Base-by-base conservation (phyloP, 2,888 invertebrate genomes). In the Hipparchia semele region DNA sequence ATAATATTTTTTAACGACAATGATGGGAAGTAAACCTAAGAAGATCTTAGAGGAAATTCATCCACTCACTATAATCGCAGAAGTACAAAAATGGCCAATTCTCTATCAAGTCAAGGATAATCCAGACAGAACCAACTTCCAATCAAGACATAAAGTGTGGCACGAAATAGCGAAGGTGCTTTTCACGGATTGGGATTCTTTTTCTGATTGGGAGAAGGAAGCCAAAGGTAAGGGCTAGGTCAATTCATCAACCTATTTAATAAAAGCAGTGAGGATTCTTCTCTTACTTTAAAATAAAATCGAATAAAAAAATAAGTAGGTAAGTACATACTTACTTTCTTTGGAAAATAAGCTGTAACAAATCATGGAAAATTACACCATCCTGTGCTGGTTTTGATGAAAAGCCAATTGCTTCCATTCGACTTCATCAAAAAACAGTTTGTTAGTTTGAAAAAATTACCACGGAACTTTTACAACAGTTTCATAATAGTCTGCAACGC, bases 1-100 rank as follows among this genome's bases (percentile, higher is more conserved):
- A 58, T 9, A 23, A 45, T 56, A 56, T 10, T 39, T 39, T 39
- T 39, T 39, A 39, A 39, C 39, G 39, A 23, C 23, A 53, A 65
- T 49, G 33, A 77, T 76, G 73, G 58, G 66, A 9, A 68, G 66
- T 49, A 75, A 46, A 58, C 54, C 33, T 78, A 83, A 82, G 68
- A 84, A 82, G 72, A 79, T 86, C 64, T 77, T 86, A 65, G 82
- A 85, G 71, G 85, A 86, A 56, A 80, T 86, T 33, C 82, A 83
- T 62, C 85, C 86, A 1, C 71, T 86, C 66, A 76, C 79, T n/a
- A 80, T 87, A n/a, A 87, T 87, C 23, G 77, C 79, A 5, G 86
- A 86, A 73, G 85, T 87, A 49, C 78, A 86, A 75, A 83, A 83
- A 73, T 83, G 86, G 84, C 87, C 86, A 8, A 81, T 81, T 7